A percentile compares a stretch with the other conserved stretches of the same genome.
Conservation (phyloP, 2,113 vertebrate species). For the Chaetodon trifascialis region DNA sequence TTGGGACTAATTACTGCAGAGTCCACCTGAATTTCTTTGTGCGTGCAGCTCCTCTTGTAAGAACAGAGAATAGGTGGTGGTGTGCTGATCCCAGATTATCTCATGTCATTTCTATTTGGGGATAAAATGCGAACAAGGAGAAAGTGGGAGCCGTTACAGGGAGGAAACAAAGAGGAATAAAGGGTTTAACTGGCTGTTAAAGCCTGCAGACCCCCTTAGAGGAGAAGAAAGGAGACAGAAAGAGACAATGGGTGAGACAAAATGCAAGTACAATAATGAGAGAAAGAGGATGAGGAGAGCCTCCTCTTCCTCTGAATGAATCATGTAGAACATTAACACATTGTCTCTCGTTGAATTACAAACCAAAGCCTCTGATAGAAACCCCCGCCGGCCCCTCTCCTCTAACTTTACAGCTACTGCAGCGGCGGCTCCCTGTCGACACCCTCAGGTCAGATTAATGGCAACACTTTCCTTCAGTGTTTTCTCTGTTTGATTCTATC, state of each 20-base stretch:
- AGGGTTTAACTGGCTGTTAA: conserved; percentile 38
- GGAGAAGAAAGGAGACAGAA: conserved; percentile 1
- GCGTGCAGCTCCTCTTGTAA: background rate
- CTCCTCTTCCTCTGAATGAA: background rate
- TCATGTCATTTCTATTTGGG: conserved; percentile 46
- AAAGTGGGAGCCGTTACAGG: background rate
- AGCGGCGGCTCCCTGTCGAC: no score
- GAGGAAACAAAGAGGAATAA: background rate
- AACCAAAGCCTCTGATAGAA: no score
- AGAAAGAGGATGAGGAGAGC: conserved; percentile 1
- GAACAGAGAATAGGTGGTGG: no score
- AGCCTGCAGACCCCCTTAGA: conserved; percentile 26
- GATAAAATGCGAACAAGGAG: conserved; percentile 34
- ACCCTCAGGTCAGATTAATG: no score
- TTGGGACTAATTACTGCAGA: background rate
- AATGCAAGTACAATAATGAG: background rate
- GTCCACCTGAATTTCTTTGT: background rate
- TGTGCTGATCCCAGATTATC: conserved; percentile 62
- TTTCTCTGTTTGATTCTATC: no score
- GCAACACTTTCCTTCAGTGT: no score
- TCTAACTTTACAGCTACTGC: no score
- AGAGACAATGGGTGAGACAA: conserved; percentile 6
- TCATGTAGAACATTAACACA: background rate
- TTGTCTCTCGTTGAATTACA: no score
- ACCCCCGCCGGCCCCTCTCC: no score